Evolutionary conservation across 2,113 vertebrate species (phyloP), one percentile per base, ranked within the genome.

Genomic region (Brachionichthys hirsutus): DNA sequence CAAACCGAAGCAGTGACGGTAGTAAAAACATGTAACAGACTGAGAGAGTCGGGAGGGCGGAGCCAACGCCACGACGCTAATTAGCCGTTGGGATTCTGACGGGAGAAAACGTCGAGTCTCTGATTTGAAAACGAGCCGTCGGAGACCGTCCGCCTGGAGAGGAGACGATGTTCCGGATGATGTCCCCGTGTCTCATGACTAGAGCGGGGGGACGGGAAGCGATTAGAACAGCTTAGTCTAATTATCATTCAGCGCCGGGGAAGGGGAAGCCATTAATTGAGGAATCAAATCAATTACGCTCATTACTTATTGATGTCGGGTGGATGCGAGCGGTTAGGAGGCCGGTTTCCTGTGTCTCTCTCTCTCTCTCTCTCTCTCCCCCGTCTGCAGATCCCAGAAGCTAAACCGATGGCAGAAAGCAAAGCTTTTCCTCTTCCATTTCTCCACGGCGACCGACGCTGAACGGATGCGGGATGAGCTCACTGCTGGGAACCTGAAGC

Each of bases 201-300:
- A 35, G 52, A 55, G 56, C 47, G 40, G 34, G 15, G 50, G 44
- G 62, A 59, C 19, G 0, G 64, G 68, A 78, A 46, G 34, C 54
- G 62, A 62, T 69, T 41, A 48, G 61, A 63, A 13, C 12, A 19
- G 24, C 35, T 49, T 50, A 62, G 49, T 75, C 51, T 38, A 68
- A 82, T 87, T 73, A 86, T 78, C 75, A 66, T 67, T 77, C 61
- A 82, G 75, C 75, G 45, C 18, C 49, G 38, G 48, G 49, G 38
- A 58, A 66, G 63, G 54, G 72, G 19, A 48, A 67, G 63, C 64
- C 59, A 67, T 46, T 34, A 64, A 65, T 15, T 35, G 54, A 73
- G 38, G 65, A 70, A 74, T 58, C 40, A 47, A 64, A 43, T 38
- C 12, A 64, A 48, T 54, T 67, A 59, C 6, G 62, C 34, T 54